Evolutionary conservation across 2,888 invertebrate species (phyloP), one percentile per base, ranked within the genome.

Genomic region (Pecten maximus): DNA sequence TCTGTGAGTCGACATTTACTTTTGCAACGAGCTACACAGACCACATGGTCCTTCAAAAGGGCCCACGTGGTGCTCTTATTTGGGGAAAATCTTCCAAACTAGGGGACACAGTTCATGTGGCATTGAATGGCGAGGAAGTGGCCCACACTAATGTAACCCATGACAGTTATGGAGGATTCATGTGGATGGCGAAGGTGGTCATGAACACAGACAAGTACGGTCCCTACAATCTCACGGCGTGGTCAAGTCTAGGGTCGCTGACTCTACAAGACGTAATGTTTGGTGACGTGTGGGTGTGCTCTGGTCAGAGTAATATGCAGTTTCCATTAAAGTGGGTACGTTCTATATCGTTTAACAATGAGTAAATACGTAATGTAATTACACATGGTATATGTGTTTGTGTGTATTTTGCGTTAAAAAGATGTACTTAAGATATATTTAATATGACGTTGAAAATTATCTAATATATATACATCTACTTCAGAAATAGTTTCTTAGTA

Each of bases 271-370:
- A 96, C 91, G 96, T 96, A 16, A 89, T 96, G 89, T 96, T 96
- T 93, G 96, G 96, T 15, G 96, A 96, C 90, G 96, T 96, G 0
- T 96, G 96, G 96, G 40, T 96, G 10, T 96, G 96, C 90, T 96
- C 96, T 50, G 96, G 96, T 48, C 96, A 96, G 91, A 95, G 95
- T 89, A 96, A 96, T 90, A 96, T 96, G 96, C 92, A 93, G 91
- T 95, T 95, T 90, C 89, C 91, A 8, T 92, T 94, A n/a, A n/a
- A n/a, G n/a, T n/a, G n/a, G n/a, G n/a, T n/a, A n/a, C n/a, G n/a
- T n/a, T n/a, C n/a, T n/a, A n/a, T n/a, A n/a, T n/a, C n/a, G n/a
- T n/a, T n/a, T n/a, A n/a, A n/a, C n/a, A n/a, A n/a, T n/a, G n/a
- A n/a, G n/a, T n/a, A n/a, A n/a, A n/a, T n/a, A n/a, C n/a, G n/a